Conservation (phyloP, 2,113 vertebrate species). For the Conger conger region DNA sequence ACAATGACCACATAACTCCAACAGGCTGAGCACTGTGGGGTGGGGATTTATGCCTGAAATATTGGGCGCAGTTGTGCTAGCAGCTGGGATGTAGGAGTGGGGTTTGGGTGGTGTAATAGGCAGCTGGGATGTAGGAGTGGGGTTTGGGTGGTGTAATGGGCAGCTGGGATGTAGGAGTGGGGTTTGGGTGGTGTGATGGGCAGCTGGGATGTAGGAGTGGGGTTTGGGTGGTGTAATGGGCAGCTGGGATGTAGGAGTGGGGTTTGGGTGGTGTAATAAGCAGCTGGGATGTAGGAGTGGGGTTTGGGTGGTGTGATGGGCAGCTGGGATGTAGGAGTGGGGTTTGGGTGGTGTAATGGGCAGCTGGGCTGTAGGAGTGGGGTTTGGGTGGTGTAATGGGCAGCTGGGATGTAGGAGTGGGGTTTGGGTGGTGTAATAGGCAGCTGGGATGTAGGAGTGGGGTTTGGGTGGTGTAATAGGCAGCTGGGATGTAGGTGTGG, state of each 20-base stretch:
- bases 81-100: background rate
- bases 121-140: too few species aligned
- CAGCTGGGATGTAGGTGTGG: background rate
- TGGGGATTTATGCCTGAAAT: background rate
- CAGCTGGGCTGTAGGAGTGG: too few species aligned
- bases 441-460: too few species aligned
- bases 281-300: too few species aligned
- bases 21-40: background rate
- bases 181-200: too few species aligned
- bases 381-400: background rate
- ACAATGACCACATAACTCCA: background rate
- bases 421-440: too few species aligned
- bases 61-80: background rate
- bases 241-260: background rate
- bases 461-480: background rate
- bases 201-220: too few species aligned
- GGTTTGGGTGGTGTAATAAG: too few species aligned
- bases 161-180: background rate
- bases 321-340: background rate
- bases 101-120: too few species aligned
- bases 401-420: background rate
- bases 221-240: background rate
- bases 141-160: background rate
- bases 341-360: too few species aligned
- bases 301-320: background rate